phyloP scores from a whole-genome alignment of 2,113 vertebrate species.

The Anthoscopus minutus region DNA sequence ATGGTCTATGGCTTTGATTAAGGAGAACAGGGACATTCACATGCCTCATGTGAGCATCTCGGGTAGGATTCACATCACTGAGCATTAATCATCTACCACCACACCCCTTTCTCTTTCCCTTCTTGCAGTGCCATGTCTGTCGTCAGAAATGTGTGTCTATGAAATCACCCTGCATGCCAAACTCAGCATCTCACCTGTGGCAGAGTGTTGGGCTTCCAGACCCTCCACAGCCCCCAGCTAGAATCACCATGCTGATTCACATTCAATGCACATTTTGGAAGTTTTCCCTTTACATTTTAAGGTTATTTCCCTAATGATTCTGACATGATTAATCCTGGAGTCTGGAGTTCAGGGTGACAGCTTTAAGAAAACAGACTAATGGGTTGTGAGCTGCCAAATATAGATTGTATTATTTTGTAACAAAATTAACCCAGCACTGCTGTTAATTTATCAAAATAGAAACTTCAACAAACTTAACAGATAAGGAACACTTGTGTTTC shows the following conservation, averaged over 20 bases:
- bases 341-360: neutral
- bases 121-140: accelerated
- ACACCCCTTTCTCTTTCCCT: neutral
- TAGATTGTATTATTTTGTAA: neutral
- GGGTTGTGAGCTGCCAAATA: neutral
- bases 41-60: neutral
- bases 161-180: neutral
- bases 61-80: neutral
- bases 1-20: neutral
- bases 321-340: neutral
- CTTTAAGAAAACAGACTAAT: neutral
- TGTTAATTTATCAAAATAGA: neutral
- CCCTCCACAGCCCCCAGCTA: neutral
- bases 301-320: neutral
- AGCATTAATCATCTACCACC: neutral
- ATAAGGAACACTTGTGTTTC: neutral
- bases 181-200: neutral
- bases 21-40: neutral
- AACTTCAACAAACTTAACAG: neutral
- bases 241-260: neutral
- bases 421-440: neutral
- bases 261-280: neutral
- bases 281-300: neutral
- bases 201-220: neutral
- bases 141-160: neutral